These are phyloP conservation scores for Regulus satrapa DNA, from an alignment of 2,113 vertebrate genomes.

Conservation along the genomic window DNA sequence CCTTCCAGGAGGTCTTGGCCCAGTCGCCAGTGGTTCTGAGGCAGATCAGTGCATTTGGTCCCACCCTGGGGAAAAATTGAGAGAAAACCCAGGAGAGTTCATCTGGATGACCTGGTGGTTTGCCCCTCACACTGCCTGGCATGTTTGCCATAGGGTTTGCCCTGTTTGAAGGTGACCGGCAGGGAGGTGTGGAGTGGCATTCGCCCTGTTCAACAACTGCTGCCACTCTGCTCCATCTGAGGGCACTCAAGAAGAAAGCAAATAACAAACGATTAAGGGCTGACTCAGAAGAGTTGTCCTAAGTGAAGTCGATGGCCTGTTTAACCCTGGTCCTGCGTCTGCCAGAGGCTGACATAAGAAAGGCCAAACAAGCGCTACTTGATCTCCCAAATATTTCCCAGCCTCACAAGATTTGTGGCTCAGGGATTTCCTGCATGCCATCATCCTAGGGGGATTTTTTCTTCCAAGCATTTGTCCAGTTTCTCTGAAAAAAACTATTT, in stretches of 20 bases:
- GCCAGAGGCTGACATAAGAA: neutral
- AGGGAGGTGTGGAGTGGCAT: neutral
- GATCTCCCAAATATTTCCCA: neutral
- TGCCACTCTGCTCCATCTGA: neutral
- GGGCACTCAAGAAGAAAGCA: neutral
- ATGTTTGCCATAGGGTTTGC: neutral
- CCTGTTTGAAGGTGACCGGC: neutral
- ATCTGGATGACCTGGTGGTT: too few species aligned
- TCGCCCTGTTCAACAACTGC: neutral
- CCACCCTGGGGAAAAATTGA: neutral
- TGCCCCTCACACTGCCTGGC: neutral
- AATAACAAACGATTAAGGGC: neutral
- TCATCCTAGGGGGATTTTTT: neutral
- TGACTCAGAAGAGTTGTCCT: neutral
- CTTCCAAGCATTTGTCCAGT: neutral
- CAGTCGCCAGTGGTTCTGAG: neutral
- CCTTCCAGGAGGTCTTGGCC: neutral
- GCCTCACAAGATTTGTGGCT: neutral
- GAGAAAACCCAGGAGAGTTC: neutral
- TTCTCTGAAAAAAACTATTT: neutral
- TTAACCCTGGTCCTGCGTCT: neutral
- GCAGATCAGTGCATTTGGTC: neutral
- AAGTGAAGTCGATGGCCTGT: neutral
- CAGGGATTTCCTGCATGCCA: neutral
- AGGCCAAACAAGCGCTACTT: neutral